Evolutionary conservation across 2,888 invertebrate genomes (phyloP).

Genomic region (Rhodophaea formosa): DNA sequence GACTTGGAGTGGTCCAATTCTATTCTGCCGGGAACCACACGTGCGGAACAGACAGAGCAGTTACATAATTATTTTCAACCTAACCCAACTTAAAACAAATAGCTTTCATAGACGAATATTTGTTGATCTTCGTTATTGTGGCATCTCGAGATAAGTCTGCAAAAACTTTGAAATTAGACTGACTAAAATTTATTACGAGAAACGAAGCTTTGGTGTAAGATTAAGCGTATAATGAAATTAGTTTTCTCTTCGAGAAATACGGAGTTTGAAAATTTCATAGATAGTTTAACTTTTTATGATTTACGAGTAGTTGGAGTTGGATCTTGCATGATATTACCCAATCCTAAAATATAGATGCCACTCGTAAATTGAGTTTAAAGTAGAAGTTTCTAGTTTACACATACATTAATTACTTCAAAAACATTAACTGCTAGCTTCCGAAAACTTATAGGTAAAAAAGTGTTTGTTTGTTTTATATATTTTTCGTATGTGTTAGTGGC

Average conservation of each 20-base stretch:
- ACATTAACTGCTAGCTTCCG: no score
- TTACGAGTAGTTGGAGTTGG: not conserved
- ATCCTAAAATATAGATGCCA: not conserved
- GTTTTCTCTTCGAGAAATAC: conserved; percentile 34
- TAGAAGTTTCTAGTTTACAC: not conserved
- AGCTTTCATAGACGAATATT: not conserved
- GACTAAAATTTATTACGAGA: conserved; percentile 33
- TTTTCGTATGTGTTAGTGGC: no score
- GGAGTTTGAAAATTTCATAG: conserved; percentile 34
- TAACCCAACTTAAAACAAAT: not conserved
- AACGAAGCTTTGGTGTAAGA: conserved; percentile 30
- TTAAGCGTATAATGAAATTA: conserved; percentile 36
- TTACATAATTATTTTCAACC: not conserved
- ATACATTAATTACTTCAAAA: no score
- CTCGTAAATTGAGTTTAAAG: not conserved
- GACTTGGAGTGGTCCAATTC: no score
- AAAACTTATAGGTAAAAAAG: no score
- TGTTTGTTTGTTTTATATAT: no score
- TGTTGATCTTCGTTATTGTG: conserved; percentile 23
- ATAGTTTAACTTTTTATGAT: conserved; percentile 27
- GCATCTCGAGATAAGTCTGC: conserved; percentile 17
- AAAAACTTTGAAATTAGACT: conserved; percentile 34
- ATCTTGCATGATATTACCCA: not conserved
- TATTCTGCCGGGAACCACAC: no score
- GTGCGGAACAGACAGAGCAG: no score